Percentiles rank a stretch among this genome's conserved stretches.
Conservation (phyloP, 1,140 invertebrate genomes). For the Heliconius eleuchia region DNA sequence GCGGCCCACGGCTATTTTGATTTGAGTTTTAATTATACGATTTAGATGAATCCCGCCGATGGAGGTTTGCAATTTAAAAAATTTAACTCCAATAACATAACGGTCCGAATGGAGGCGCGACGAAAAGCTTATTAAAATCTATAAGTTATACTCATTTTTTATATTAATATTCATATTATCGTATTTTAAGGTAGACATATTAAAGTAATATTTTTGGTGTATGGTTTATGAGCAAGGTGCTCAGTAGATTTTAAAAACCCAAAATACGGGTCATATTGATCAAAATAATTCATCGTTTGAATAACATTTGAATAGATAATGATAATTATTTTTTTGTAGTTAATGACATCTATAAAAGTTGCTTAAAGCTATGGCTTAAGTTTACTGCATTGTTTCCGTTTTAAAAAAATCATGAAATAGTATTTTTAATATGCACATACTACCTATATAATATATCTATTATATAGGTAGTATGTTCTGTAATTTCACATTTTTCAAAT, state of each 20-base stretch:
- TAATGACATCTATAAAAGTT: no score
- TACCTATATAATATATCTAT: no score
- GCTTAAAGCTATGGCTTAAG: no score
- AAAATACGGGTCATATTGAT: not conserved
- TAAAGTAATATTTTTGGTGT: not conserved
- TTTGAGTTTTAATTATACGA: constrained; percentile 67
- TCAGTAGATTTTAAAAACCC: not conserved
- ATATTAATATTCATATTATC: constrained; percentile 9
- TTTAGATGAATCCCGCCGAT: constrained; percentile 46
- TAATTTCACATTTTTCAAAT: not conserved
- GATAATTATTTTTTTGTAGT: not conserved
- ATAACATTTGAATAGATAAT: not conserved
- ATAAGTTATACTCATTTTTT: constrained; percentile 3
- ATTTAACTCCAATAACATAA: constrained; percentile 14
- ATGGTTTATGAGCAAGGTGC: not conserved
- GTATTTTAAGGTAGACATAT: constrained; percentile 1
- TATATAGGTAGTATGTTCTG: no score
- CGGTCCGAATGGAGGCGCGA: constrained; percentile 3
- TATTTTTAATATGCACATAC: no score
- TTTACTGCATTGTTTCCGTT: no score
- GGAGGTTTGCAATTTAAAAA: constrained; percentile 24
- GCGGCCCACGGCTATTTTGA: constrained; percentile 53
- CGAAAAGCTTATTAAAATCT: constrained; percentile 11
- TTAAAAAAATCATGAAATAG: no score
- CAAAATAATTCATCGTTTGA: not conserved